Percentiles rank a stretch among this genome's conserved stretches.
Conservation (phyloP, 2,113 vertebrate genomes). For the Dromiciops gliroides region DNA sequence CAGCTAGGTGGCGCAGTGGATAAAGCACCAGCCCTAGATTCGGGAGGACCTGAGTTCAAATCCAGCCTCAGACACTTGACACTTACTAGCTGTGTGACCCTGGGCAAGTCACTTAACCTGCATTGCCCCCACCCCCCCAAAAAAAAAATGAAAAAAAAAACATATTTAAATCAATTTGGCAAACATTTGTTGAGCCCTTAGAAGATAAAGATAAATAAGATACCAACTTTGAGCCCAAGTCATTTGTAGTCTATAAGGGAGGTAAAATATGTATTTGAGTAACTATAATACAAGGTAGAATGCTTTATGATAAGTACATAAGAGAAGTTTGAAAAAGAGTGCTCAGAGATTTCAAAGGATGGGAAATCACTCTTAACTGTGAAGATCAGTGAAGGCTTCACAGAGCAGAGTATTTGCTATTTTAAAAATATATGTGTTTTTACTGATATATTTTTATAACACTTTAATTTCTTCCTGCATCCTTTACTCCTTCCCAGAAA, state of each 20-base stretch:
- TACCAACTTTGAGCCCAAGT: no score
- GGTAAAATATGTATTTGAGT: neutral
- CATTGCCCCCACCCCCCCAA: no score
- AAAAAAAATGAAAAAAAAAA: no score
- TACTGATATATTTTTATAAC: neutral
- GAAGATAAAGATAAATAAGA: neutral
- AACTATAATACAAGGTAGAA: neutral
- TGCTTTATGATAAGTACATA: neutral
- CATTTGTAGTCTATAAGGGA: neutral
- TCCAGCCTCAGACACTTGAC: no score
- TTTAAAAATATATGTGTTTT: neutral
- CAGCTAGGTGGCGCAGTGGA: no score
- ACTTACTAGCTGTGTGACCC: no score
- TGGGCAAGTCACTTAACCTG: no score
- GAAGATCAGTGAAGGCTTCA: neutral
- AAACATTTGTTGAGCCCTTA: neutral
- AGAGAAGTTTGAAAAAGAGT: neutral
- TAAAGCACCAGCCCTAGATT: no score
- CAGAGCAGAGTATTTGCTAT: neutral
- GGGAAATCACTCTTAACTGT: neutral
- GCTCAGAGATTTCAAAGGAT: neutral
- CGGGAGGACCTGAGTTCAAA: no score
- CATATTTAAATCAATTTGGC: neutral
- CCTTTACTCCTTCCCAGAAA: neutral
- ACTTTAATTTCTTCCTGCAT: neutral